A percentile compares a stretch with the other conserved stretches of the same genome.
phyloP scores from a whole-genome alignment of 2,797 vertebrate species.

The Bradypodion ventrale region DNA sequence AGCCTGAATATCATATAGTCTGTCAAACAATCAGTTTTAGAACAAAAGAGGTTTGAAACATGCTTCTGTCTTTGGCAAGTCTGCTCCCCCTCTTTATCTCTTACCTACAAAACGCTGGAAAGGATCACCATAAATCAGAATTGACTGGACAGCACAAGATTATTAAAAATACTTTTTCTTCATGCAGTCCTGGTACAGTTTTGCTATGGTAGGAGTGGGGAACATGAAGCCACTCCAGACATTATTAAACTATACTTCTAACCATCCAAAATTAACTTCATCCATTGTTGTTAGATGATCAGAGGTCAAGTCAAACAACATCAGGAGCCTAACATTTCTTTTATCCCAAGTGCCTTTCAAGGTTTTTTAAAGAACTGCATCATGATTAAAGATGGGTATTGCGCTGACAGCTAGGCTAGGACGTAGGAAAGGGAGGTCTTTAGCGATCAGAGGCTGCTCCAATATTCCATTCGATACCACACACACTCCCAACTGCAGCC shows the following conservation, averaged over 20 bases:
- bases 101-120: too few species aligned
- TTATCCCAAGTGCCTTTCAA: background rate
- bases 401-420: too few species aligned
- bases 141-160: too few species aligned
- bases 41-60: background rate
- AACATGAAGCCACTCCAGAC: background rate
- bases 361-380: background rate
- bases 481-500: too few species aligned
- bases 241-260: background rate
- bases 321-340: background rate
- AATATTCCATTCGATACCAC: too few species aligned
- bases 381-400: background rate
- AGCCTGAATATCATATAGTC: background rate
- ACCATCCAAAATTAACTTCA: background rate
- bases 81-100: background rate
- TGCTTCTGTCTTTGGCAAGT: background rate
- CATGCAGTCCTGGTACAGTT: background rate
- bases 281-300: background rate
- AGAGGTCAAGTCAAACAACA: background rate
- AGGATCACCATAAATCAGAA: too few species aligned
- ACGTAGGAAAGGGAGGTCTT: too few species aligned
- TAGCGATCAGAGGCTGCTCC: too few species aligned
- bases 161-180: too few species aligned
- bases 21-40: background rate
- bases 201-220: background rate